These are phyloP conservation scores for Drosophila paranaensis DNA, from an alignment of 2,888 invertebrate genomes.

Conservation along the genomic window DNA sequence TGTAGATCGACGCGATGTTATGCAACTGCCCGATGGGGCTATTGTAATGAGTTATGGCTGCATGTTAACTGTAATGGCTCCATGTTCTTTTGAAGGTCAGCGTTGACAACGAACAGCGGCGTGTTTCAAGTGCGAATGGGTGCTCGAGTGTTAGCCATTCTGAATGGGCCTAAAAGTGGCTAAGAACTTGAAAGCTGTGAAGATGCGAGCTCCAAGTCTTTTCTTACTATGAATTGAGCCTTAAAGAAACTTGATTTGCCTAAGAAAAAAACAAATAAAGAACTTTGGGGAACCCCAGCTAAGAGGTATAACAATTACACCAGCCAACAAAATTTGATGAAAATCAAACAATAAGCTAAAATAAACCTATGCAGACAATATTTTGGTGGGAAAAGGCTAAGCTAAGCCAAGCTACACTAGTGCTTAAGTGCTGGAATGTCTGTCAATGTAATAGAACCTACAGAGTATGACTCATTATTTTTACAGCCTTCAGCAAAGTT, in stretches of 20 bases:
- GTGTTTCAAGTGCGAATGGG: constrained; percentile 15
- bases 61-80: constrained; percentile 21
- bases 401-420: too few species aligned
- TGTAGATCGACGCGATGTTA: constrained; percentile 49
- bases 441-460: not conserved
- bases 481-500: not conserved
- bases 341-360: not conserved
- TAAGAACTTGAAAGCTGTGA: not conserved
- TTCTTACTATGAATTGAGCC: too few species aligned
- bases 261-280: not conserved
- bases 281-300: not conserved
- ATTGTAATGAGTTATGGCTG: constrained; percentile 29
- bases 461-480: too few species aligned
- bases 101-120: constrained; percentile 19
- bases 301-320: not conserved
- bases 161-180: not conserved
- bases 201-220: too few species aligned
- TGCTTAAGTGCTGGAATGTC: not conserved
- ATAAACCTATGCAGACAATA: not conserved
- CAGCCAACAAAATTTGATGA: not conserved
- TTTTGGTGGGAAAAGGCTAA: not conserved
- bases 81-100: constrained; percentile 49
- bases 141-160: constrained; percentile 3
- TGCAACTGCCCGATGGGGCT: constrained; percentile 20
- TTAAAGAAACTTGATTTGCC: not conserved